These are phyloP conservation scores for Batillaria attramentaria DNA, from an alignment of 1,140 invertebrate genomes.

Conservation along the genomic window DNA sequence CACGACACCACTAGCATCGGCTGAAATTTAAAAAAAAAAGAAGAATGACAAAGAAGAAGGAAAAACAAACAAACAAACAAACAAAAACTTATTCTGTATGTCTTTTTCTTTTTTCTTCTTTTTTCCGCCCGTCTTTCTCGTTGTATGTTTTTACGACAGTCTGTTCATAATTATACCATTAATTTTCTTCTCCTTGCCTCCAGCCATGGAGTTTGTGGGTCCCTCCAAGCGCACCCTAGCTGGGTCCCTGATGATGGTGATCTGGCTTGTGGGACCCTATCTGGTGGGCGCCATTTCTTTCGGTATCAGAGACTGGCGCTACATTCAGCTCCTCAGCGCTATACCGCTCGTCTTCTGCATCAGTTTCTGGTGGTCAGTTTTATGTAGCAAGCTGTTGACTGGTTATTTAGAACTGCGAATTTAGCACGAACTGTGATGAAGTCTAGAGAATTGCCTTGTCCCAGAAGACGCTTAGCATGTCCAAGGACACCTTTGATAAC, in stretches of 20 bases:
- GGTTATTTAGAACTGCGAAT: not conserved
- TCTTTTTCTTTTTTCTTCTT: no score
- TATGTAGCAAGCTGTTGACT: not conserved
- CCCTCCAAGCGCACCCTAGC: not conserved
- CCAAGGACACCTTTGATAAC: not conserved
- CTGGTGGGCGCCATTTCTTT: not conserved
- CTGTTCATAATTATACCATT: no score
- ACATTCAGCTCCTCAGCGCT: not conserved
- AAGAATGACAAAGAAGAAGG: no score
- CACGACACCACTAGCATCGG: no score
- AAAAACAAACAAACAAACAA: no score
- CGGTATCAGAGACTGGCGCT: not conserved
- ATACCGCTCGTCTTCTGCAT: not conserved
- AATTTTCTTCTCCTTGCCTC: no score
- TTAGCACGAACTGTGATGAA: not conserved
- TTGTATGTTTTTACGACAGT: no score
- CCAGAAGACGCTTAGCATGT: not conserved
- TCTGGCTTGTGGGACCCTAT: not conserved
- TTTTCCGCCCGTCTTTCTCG: no score
- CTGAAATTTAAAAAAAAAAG: no score
- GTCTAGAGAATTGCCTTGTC: not conserved
- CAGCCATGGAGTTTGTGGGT: slow-evolving; percentile 10
- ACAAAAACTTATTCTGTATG: no score
- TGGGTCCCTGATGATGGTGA: not conserved
- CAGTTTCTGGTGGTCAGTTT: slow-evolving; percentile 6